phyloP scores from a whole-genome alignment of 2,888 invertebrate species.

The Limnephilus rhombicus region DNA sequence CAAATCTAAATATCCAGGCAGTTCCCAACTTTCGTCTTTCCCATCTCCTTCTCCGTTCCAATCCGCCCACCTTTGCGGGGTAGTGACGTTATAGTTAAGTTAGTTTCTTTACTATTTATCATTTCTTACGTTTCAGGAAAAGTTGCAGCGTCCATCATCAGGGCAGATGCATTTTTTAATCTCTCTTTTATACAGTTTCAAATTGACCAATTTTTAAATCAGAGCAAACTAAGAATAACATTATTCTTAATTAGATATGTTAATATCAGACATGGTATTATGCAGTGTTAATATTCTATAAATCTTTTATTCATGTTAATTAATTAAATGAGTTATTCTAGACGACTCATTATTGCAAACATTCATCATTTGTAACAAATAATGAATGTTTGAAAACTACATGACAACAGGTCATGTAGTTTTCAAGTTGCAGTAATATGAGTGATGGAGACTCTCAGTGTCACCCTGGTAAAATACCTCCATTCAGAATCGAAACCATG shows the following conservation, averaged over 20 bases:
- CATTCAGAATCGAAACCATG: no score
- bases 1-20: no score
- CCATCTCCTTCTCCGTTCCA: no score
- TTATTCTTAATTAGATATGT: neutral
- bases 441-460: no score
- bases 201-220: neutral
- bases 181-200: slow-evolving; percentile 1
- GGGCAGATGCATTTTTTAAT: neutral
- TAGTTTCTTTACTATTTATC: neutral
- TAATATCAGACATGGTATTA: neutral
- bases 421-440: neutral
- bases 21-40: no score
- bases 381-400: no score
- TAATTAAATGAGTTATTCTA: neutral
- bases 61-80: neutral
- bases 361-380: neutral
- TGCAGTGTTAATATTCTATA: neutral
- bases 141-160: neutral
- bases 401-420: no score
- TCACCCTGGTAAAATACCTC: no score
- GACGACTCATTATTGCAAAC: neutral
- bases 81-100: neutral
- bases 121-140: neutral
- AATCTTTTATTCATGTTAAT: neutral
- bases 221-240: neutral